A percentile compares a stretch with the other conserved stretches of the same genome.
phyloP scores from a whole-genome alignment of 2,113 vertebrate genomes.

The Cottus gobio region DNA sequence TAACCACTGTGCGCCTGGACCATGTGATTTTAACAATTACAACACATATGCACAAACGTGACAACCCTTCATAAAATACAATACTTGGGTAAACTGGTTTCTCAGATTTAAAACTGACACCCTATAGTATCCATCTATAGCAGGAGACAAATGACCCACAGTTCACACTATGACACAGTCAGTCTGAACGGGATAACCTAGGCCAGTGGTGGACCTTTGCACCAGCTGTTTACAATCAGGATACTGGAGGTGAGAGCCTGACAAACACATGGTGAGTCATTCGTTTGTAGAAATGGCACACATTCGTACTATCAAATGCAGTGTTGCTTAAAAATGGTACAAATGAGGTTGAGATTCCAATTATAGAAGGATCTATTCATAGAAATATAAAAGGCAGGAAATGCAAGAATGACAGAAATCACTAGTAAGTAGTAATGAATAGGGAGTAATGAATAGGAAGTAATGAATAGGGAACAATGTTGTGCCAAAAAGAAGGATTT shows the following conservation, averaged over 20 bases:
- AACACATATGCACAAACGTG: not conserved
- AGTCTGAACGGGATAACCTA: slow-evolving; percentile 36
- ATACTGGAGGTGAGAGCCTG: not conserved
- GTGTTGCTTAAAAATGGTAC: not conserved
- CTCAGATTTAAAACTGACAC: not conserved
- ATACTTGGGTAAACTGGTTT: not conserved
- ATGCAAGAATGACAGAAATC: not conserved
- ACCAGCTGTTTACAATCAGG: slow-evolving; percentile 54
- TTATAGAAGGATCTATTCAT: not conserved
- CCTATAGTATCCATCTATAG: not conserved
- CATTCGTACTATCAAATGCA: not conserved
- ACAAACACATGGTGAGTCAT: slow-evolving; percentile 34
- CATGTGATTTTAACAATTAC: not conserved
- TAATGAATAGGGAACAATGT: not conserved
- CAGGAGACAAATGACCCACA: not conserved
- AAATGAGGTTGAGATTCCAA: not conserved
- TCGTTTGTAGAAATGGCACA: slow-evolving; percentile 23
- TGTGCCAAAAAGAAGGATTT: not conserved
- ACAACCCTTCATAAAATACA: not conserved
- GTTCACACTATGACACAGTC: not conserved
- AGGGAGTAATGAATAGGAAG: too few species aligned
- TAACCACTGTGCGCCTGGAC: not conserved
- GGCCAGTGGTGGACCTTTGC: slow-evolving; percentile 58
- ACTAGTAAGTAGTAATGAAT: too few species aligned
- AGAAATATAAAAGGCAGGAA: not conserved